These are phyloP conservation scores for Silurus meridionalis DNA, from an alignment of 2,113 vertebrate genomes.

Conservation along the genomic window DNA sequence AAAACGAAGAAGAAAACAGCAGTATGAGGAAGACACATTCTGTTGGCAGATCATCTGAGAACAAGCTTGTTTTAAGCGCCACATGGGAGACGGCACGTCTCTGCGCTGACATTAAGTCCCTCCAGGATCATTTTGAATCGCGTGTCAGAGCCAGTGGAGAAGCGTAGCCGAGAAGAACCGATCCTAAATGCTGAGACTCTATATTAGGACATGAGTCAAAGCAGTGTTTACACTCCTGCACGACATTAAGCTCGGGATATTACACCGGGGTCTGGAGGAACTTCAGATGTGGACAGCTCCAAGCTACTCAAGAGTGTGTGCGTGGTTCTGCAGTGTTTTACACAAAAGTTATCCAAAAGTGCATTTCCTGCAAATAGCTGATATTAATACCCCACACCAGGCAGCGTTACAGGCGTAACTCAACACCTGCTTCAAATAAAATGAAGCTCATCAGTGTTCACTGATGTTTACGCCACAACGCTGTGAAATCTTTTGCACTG, in stretches of 20 bases:
- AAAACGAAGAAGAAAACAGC: not conserved
- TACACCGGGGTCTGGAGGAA: not conserved
- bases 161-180: not conserved
- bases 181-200: not conserved
- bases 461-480: not conserved
- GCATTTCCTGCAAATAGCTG: not conserved
- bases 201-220: conserved; percentile 29
- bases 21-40: not conserved
- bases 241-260: not conserved
- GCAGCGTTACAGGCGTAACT: not conserved
- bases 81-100: not conserved
- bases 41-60: not conserved
- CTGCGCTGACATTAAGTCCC: not conserved
- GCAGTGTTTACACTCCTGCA: conserved; percentile 8
- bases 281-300: not conserved
- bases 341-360: not conserved
- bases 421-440: not conserved
- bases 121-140: not conserved
- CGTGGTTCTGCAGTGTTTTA: not conserved
- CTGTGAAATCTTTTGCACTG: not conserved
- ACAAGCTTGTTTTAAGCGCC: not conserved
- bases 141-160: not conserved
- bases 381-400: not conserved
- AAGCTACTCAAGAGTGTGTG: not conserved
- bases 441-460: not conserved